A percentile compares a stretch with the other conserved stretches of the same genome.
phyloP scores from a whole-genome alignment of 2,888 invertebrate genomes.

The Drosophila phalerata region DNA sequence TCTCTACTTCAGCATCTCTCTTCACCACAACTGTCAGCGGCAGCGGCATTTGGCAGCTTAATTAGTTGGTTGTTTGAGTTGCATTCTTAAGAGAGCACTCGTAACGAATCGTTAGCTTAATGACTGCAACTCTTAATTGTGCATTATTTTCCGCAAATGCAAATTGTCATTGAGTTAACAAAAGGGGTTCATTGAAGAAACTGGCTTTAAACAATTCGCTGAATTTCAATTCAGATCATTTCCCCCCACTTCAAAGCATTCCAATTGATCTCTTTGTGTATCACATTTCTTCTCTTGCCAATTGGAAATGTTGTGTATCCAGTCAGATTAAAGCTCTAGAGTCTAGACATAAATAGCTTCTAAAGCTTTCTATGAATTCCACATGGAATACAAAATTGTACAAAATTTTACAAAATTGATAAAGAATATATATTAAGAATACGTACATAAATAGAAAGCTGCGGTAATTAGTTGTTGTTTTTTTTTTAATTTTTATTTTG shows the following conservation, averaged over 20 bases:
- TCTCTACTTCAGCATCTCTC: too few species aligned
- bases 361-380: slow-evolving; percentile 5
- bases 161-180: slow-evolving; percentile 1
- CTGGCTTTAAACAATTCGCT: neutral
- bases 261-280: neutral
- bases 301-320: slow-evolving; percentile 10
- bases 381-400: slow-evolving; percentile 4
- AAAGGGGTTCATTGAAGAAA: slow-evolving; percentile 8
- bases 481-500: neutral
- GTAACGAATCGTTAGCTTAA: slow-evolving; percentile 41
- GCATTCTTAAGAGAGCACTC: slow-evolving; percentile 51
- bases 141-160: slow-evolving; percentile 18
- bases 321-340: slow-evolving; percentile 8
- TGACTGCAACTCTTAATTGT: slow-evolving; percentile 45
- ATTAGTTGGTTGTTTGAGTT: slow-evolving; percentile 54
- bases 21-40: slow-evolving; percentile 61
- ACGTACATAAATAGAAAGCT: neutral
- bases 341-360: slow-evolving; percentile 7
- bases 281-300: neutral
- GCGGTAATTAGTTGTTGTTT: slow-evolving; percentile 11
- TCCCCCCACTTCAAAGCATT: neutral
- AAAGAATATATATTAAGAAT: neutral
- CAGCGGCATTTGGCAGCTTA: slow-evolving; percentile 65
- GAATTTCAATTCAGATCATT: neutral
- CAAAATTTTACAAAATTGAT: neutral